Conservation (phyloP, 2,797 vertebrate genomes). For the Rhyacichthys aspro region DNA sequence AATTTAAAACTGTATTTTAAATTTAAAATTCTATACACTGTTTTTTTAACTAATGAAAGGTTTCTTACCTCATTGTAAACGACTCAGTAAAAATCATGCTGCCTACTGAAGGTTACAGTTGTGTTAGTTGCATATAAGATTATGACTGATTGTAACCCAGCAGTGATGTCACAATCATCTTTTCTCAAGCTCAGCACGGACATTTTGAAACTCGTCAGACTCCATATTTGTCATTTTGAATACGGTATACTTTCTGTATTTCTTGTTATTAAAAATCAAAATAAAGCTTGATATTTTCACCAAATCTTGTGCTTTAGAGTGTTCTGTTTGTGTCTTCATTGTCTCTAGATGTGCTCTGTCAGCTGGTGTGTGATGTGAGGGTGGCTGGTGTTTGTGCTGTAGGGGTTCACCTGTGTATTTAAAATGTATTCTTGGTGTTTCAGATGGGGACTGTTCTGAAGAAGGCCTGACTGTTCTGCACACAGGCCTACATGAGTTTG, state of each 20-base stretch:
- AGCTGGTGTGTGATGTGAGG: too few species aligned
- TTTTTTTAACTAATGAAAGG: too few species aligned
- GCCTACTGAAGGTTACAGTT: too few species aligned
- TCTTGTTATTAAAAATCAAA: background rate
- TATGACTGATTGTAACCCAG: too few species aligned
- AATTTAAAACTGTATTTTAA: too few species aligned
- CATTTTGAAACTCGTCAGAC: too few species aligned
- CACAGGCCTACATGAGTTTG: constrained; percentile 95
- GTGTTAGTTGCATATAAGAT: too few species aligned
- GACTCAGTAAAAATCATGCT: too few species aligned
- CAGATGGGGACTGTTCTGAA: constrained; percentile 89
- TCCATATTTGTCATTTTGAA: background rate
- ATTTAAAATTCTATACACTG: too few species aligned
- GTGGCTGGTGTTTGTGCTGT: background rate
- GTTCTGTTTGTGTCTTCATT: background rate
- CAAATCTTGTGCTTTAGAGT: background rate
- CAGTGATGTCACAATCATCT: too few species aligned
- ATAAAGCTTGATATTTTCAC: background rate
- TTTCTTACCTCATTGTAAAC: too few species aligned
- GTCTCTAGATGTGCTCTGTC: background rate
- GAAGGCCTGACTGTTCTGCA: constrained; percentile 91
- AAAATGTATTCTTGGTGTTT: constrained; percentile 58
- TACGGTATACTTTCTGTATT: background rate
- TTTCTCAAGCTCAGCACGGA: too few species aligned
- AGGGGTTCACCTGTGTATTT: background rate